These are phyloP conservation scores for Rhinolophus sinicus DNA, from an alignment of 2,113 vertebrate genomes.

Conservation along the genomic window DNA sequence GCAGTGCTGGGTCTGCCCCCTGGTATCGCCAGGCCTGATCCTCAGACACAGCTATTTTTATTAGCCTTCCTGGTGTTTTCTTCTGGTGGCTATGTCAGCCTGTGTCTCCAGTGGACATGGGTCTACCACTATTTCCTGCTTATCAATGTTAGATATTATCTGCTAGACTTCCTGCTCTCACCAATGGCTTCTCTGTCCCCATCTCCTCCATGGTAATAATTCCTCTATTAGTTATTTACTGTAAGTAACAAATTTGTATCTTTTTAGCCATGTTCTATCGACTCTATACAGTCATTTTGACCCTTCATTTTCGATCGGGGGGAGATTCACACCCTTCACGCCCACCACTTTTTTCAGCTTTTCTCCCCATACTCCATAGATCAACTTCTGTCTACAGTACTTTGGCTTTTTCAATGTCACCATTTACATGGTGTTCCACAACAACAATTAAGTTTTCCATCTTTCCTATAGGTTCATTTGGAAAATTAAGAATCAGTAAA, in stretches of 20 bases:
- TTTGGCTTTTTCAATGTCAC: neutral
- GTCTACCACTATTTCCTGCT: slow-evolving; percentile 36
- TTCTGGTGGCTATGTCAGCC: neutral
- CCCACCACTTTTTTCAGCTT: neutral
- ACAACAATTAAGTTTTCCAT: neutral
- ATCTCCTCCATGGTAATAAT: neutral
- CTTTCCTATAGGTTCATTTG: neutral
- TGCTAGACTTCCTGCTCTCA: slow-evolving; percentile 10
- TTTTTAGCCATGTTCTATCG: neutral
- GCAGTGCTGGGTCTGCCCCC: no score
- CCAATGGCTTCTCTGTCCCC: neutral
- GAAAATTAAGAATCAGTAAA: neutral
- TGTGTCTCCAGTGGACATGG: neutral
- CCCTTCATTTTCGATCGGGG: neutral
- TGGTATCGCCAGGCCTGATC: neutral
- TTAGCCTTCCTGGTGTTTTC: neutral
- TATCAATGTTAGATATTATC: neutral
- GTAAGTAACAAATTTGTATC: neutral
- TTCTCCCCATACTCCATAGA: neutral
- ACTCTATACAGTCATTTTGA: neutral
- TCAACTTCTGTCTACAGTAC: neutral
- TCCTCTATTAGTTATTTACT: neutral
- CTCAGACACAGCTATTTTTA: neutral
- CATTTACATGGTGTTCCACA: neutral
- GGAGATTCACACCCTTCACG: neutral